Conservation (phyloP, 2,797 vertebrate genomes). For the Manis pentadactyla region DNA sequence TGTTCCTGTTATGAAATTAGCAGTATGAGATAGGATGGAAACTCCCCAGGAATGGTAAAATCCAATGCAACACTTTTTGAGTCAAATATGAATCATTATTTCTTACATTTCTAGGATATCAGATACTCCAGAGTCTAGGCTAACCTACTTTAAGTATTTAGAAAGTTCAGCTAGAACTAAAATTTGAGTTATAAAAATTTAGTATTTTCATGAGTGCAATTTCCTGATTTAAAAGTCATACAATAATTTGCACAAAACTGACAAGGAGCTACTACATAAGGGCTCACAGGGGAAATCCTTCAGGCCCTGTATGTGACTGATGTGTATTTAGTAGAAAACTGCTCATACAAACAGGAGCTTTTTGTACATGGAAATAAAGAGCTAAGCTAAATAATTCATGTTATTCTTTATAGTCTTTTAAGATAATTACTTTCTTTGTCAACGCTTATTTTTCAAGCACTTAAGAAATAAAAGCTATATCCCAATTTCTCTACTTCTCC, state of each 20-base stretch:
- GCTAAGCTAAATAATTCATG: neutral
- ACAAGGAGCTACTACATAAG: neutral
- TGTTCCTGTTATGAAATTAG: neutral
- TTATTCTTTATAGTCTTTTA: constrained; percentile 35
- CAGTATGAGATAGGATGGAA: neutral
- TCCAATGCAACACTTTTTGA: neutral
- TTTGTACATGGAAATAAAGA: neutral
- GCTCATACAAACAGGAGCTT: neutral
- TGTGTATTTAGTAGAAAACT: neutral
- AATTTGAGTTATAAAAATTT: neutral
- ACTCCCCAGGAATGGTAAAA: neutral
- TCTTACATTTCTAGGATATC: neutral
- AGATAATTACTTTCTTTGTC: neutral
- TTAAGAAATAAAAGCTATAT: neutral
- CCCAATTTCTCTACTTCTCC: neutral
- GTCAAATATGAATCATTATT: neutral
- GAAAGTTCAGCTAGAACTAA: neutral
- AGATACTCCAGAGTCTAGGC: neutral
- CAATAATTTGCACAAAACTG: neutral
- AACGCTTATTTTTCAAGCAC: neutral
- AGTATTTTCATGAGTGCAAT: neutral
- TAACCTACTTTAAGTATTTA: neutral
- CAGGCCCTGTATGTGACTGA: neutral
- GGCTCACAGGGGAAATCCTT: neutral
- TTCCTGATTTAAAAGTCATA: neutral